These are phyloP conservation scores for Tringa solitaria DNA, from an alignment of 2,113 vertebrate genomes.

Conservation along the genomic window DNA sequence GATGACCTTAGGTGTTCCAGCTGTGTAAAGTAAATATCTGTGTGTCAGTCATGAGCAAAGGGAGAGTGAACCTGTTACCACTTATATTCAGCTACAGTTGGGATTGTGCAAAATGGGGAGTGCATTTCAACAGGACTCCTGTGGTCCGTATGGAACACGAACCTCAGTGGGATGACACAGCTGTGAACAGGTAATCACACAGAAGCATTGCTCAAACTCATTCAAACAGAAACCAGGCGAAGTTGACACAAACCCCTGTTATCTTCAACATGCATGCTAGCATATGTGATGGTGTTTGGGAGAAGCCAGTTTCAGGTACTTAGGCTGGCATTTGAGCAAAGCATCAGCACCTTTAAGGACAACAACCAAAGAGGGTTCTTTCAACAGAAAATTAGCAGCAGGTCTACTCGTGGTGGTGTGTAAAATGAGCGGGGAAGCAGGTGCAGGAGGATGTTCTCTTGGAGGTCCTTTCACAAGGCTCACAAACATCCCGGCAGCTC, in stretches of 20 bases:
- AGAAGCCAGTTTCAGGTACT: not conserved
- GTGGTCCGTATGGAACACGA: fast-evolving
- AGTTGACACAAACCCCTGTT: not conserved
- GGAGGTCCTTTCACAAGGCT: not conserved
- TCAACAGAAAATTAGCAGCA: conserved; percentile 31
- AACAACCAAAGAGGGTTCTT: not conserved
- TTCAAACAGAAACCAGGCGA: not conserved
- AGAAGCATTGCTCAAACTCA: not conserved
- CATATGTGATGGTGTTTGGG: not conserved
- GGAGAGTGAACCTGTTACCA: not conserved
- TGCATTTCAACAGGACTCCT: not conserved
- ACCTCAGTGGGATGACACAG: not conserved
- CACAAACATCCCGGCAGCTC: not conserved
- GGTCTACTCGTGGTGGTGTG: not conserved
- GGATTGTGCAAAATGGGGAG: not conserved
- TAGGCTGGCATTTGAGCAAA: not conserved
- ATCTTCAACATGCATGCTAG: not conserved
- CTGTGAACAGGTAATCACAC: not conserved
- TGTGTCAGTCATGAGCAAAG: not conserved
- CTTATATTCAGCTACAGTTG: not conserved
- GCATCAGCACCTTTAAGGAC: not conserved
- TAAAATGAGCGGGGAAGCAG: conserved; percentile 69
- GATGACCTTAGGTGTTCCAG: not conserved
- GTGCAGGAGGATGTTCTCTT: conserved; percentile 25
- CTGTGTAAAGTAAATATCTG: not conserved